Conservation (phyloP, 2,888 invertebrate genomes). For the Agapostemon virescens region DNA sequence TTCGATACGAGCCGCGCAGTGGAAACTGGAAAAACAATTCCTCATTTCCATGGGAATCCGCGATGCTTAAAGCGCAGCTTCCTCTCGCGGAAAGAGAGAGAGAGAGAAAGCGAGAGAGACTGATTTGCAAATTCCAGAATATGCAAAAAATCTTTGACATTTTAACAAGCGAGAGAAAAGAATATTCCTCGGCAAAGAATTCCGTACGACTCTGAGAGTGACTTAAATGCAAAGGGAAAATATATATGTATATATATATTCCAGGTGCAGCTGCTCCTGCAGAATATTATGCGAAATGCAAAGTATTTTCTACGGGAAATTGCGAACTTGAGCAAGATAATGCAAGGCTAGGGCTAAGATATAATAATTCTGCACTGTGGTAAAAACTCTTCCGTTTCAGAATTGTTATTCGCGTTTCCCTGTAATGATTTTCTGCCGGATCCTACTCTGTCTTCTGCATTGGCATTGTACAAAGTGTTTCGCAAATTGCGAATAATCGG, state of each 20-base stretch:
- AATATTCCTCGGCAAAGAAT: conserved; percentile 7
- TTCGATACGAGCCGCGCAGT: neutral
- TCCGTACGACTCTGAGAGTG: neutral
- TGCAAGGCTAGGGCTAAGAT: neutral
- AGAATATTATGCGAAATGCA: neutral
- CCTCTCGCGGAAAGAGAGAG: neutral
- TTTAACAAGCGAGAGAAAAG: neutral
- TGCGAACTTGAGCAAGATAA: neutral
- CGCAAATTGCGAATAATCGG: too few species aligned
- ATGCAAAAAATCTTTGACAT: neutral
- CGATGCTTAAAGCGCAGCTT: neutral
- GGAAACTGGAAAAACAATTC: neutral
- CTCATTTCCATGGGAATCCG: neutral
- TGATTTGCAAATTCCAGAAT: neutral
- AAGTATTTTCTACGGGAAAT: neutral
- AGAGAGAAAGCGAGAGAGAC: neutral
- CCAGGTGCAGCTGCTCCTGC: neutral
- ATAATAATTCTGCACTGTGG: neutral
- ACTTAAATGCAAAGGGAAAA: neutral
- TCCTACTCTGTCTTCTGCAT: too few species aligned
- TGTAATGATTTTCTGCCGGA: too few species aligned
- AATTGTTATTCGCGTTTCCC: too few species aligned
- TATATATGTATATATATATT: neutral
- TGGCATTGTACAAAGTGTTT: too few species aligned
- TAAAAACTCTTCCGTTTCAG: neutral